phyloP scores from a whole-genome alignment of 2,888 invertebrate species.

The Tetragonula carbonaria region DNA sequence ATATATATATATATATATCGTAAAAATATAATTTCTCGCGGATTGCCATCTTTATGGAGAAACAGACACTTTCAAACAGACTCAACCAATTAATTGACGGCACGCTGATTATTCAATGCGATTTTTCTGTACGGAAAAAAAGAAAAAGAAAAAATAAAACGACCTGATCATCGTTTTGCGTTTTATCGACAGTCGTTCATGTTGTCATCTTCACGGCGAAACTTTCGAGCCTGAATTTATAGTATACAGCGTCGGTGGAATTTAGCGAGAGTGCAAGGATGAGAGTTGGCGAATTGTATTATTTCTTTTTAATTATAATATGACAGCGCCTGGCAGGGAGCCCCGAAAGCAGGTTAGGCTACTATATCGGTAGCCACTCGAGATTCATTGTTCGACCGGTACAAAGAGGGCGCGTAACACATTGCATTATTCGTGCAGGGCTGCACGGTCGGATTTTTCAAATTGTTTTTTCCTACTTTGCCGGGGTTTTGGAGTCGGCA shows the following conservation, averaged over 20 bases:
- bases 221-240: background rate
- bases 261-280: background rate
- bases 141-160: background rate
- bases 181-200: background rate
- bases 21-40: too few relatives aligned
- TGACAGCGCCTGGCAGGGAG: background rate
- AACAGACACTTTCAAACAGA: background rate
- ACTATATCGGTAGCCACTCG: constrained; percentile 26
- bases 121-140: background rate
- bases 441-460: constrained; percentile 27
- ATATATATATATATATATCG: too few relatives aligned
- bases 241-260: background rate
- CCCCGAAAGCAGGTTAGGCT: constrained; percentile 36
- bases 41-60: too few relatives aligned
- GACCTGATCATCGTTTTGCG: background rate
- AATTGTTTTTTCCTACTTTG: constrained; percentile 17
- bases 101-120: too few relatives aligned
- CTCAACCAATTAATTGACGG: background rate
- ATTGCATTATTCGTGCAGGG: constrained; percentile 38
- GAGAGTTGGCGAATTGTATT: constrained; percentile 23
- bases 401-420: constrained; percentile 54
- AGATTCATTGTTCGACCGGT: constrained; percentile 51
- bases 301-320: constrained; percentile 44
- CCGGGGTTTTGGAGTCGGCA: background rate
- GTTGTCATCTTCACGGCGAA: background rate